Evolutionary conservation across 2,888 invertebrate genomes (phyloP).

Genomic region (Caenorhabditis drosophilae): DNA sequence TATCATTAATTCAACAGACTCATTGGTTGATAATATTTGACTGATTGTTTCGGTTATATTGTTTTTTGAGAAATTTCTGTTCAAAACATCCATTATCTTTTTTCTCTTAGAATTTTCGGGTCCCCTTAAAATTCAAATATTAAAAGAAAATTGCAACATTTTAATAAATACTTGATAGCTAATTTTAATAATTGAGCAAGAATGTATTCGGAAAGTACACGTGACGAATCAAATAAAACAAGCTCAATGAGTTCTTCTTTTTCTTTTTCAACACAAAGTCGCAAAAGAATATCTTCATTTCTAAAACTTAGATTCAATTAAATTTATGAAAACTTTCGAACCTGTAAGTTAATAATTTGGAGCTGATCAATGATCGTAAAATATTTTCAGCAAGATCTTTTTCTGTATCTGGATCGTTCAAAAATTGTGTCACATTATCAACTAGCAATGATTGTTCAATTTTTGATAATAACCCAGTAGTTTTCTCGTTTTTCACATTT

Average conservation of each 20-base stretch:
- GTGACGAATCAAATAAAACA: constrained; percentile 9
- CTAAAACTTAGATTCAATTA: no score
- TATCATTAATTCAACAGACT: constrained; percentile 23
- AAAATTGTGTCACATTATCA: constrained; percentile 11
- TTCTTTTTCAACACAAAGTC: constrained; percentile 18
- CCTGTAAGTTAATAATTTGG: constrained; percentile 13
- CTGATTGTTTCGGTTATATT: constrained; percentile 18
- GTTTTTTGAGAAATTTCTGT: constrained; percentile 19
- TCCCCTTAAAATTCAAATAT: background rate
- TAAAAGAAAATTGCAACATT: background rate
- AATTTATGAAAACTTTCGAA: background rate
- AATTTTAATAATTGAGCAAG: constrained; percentile 23
- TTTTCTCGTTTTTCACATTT: constrained; percentile 11
- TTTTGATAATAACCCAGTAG: constrained; percentile 17
- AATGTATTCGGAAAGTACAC: constrained; percentile 24
- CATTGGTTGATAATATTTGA: constrained; percentile 13
- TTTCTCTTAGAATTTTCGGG: constrained; percentile 11
- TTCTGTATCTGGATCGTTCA: constrained; percentile 25
- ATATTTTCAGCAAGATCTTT: constrained; percentile 3
- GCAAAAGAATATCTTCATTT: constrained; percentile 17
- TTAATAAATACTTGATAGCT: constrained; percentile 13
- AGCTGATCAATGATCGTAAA: constrained; percentile 5
- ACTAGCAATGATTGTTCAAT: constrained; percentile 23
- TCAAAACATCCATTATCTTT: constrained; percentile 7
- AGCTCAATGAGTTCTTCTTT: constrained; percentile 9